phyloP scores from a whole-genome alignment of 2,797 vertebrate species.

The Taeniopygia guttata region DNA sequence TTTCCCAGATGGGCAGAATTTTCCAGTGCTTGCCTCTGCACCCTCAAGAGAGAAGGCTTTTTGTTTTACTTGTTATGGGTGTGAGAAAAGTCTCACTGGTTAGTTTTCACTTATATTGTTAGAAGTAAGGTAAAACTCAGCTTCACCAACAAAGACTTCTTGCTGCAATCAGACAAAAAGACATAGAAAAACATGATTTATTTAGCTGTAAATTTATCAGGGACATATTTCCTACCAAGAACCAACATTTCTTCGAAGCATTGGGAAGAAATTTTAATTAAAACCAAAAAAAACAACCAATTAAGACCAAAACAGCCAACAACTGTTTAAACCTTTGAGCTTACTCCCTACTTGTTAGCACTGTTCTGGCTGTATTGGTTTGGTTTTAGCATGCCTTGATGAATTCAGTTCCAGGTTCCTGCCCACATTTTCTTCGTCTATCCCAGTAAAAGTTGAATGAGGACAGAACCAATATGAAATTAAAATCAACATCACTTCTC shows the following conservation, averaged over 20 bases:
- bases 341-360: not conserved
- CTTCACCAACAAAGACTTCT: not conserved
- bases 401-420: not conserved
- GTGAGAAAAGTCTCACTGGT: not conserved
- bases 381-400: not conserved
- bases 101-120: not conserved
- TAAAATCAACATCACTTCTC: not conserved
- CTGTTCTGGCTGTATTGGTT: not conserved
- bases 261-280: not conserved
- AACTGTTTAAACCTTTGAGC: not conserved
- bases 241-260: not conserved
- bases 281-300: not conserved
- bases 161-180: not conserved
- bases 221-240: not conserved
- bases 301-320: not conserved
- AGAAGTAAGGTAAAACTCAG: not conserved
- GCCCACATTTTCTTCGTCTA: not conserved
- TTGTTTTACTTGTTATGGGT: not conserved
- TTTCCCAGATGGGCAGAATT: not conserved
- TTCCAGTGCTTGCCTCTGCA: not conserved
- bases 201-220: not conserved
- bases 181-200: not conserved
- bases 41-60: not conserved
- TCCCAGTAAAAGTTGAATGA: not conserved
- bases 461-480: not conserved